phyloP scores from a whole-genome alignment of 2,888 invertebrate genomes.

The Strigamia maritima region DNA sequence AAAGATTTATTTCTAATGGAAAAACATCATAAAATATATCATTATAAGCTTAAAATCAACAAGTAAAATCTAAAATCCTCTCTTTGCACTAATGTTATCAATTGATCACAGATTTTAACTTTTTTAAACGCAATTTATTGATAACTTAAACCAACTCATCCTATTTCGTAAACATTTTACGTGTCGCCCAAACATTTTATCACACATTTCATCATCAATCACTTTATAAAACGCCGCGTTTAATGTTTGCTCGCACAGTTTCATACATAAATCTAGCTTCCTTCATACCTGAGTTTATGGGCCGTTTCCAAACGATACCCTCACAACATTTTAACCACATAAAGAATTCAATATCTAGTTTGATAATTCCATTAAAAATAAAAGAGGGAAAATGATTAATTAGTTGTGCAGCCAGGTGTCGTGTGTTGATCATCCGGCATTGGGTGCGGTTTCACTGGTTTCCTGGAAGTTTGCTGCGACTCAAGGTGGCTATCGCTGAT shows the following conservation, averaged over 20 bases:
- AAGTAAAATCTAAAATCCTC: not conserved
- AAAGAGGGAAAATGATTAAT: not conserved
- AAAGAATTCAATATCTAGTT: not conserved
- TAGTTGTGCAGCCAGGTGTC: conserved; percentile 3
- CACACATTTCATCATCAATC: conserved; percentile 6
- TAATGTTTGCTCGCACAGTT: not conserved
- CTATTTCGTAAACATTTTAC: not conserved
- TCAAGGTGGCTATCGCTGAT: conserved; percentile 20
- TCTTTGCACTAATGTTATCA: not conserved
- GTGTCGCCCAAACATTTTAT: not conserved
- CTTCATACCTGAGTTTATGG: not conserved
- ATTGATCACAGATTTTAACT: not conserved
- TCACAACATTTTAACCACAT: not conserved
- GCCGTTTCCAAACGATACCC: not conserved
- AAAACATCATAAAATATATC: too few species aligned
- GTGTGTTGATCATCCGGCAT: conserved; percentile 18
- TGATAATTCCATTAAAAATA: not conserved
- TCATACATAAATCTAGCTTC: not conserved
- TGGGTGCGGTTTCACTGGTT: conserved; percentile 14
- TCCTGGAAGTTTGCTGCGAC: not conserved
- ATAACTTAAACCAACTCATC: not conserved
- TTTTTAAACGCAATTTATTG: not conserved
- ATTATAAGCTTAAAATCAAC: not conserved
- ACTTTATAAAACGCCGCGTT: not conserved
- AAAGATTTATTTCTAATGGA: too few species aligned